Evolutionary conservation across 2,113 vertebrate genomes (phyloP), one percentile per base, ranked within the genome.

Genomic region (Chroicocephalus ridibundus): DNA sequence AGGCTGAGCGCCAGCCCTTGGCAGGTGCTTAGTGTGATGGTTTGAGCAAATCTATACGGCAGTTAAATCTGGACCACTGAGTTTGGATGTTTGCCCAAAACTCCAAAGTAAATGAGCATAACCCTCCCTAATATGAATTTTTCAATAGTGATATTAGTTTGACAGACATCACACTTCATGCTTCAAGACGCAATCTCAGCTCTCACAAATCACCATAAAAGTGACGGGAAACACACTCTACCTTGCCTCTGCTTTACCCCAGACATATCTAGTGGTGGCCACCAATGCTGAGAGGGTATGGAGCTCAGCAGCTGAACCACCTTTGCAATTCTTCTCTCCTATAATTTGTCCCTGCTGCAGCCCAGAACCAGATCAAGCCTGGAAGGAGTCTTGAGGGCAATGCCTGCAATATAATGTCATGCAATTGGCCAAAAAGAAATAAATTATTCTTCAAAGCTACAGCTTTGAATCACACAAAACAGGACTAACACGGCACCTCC

Each of bases 121-220:
- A 76, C 3, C 3, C 24, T 90, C 31, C 36, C 7, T 3, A 52
- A 52, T 1, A 44, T 0, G 3, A 18, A 20, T 5, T 38, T 81
- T 66, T n/a, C 47, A 65, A 1, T 19, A 79, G 25, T 38, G 47
- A 31, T 10, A n/a, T 2, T 54, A 52, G 36, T 46, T 55, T 8
- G 32, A 61, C 38, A 82, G 51, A 58, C 5, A 29, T 25, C 3
- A 47, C 27, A 16, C 27, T 52, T 76, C 13, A 47, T 3, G 0
- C 44, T 38, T 61, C 40, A 13, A 86, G n/a, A 77, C 20, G 5
- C 2, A 9, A 36, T 9, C 24, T 69, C 74, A 47, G 36, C 60
- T 47, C 42, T 82, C 84, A 34, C 15, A 75, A 42, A 79, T 24
- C 65, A 47, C 42, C 20, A 29, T 1, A 29, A 11, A 61, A 85